phyloP scores from a whole-genome alignment of 2,113 vertebrate species.

The Heloderma charlesbogerti region DNA sequence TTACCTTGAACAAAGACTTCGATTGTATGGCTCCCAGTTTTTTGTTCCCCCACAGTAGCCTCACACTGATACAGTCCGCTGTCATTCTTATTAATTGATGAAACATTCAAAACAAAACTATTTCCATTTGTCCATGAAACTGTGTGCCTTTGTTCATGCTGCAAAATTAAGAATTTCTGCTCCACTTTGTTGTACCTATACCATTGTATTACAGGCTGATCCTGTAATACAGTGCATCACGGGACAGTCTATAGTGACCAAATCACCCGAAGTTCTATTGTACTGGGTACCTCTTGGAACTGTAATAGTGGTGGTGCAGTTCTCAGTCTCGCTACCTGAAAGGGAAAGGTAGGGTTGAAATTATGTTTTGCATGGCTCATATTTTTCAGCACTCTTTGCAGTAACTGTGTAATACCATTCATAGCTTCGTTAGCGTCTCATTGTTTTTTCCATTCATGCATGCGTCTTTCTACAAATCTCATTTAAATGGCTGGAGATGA shows the following conservation, averaged over 20 bases:
- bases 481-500: not conserved
- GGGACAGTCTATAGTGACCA: not conserved
- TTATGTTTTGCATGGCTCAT: not conserved
- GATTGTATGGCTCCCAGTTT: conserved; percentile 3
- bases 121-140: rapidly evolving
- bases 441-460: not conserved
- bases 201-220: conserved; percentile 17
- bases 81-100: conserved; percentile 21
- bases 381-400: not conserved
- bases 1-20: conserved; percentile 42
- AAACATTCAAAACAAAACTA: conserved; percentile 5
- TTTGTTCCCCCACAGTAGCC: rapidly evolving
- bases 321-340: not conserved
- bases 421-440: not conserved
- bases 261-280: not conserved
- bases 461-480: not conserved
- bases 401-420: not conserved
- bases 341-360: not conserved
- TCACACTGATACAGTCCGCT: not conserved
- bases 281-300: not conserved
- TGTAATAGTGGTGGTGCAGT: conserved; percentile 7
- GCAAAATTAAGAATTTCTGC: rapidly evolving
- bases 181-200: not conserved
- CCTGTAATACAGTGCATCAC: conserved; percentile 4
- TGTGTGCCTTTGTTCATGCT: not conserved